A percentile compares a stretch with the other conserved stretches of the same genome.
Conservation (phyloP, 2,113 vertebrate genomes). For the Origma solitaria region DNA sequence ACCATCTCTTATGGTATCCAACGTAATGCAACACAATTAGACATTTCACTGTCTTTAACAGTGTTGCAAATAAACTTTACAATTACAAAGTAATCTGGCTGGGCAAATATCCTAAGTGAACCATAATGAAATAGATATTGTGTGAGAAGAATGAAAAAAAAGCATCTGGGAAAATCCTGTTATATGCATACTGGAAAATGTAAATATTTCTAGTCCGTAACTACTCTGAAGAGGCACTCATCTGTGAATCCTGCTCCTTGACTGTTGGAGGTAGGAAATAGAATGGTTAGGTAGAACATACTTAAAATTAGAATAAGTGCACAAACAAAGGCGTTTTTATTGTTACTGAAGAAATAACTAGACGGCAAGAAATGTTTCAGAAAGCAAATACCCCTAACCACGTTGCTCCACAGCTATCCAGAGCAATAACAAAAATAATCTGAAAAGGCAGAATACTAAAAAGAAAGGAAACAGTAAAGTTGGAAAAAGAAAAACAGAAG, state of each 20-base stretch:
- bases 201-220: not conserved
- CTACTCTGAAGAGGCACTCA: not conserved
- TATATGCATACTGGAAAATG: not conserved
- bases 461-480: not conserved
- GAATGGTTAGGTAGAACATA: rapidly evolving
- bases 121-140: not conserved
- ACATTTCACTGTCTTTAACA: not conserved
- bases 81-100: not conserved
- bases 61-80: not conserved
- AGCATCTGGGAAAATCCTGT: not conserved
- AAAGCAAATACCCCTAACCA: not conserved
- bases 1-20: not conserved
- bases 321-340: not conserved
- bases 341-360: not conserved
- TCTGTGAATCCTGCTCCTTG: not conserved
- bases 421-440: not conserved
- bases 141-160: not conserved
- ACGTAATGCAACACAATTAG: not conserved
- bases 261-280: not conserved
- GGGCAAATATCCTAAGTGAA: not conserved
- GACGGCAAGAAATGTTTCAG: not conserved
- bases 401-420: not conserved
- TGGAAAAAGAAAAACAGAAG: not conserved
- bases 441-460: not conserved
- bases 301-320: not conserved